Percentiles rank a stretch among this genome's conserved stretches.
Conservation (phyloP, 2,888 invertebrate species). For the Drosophila paranaensis region DNA sequence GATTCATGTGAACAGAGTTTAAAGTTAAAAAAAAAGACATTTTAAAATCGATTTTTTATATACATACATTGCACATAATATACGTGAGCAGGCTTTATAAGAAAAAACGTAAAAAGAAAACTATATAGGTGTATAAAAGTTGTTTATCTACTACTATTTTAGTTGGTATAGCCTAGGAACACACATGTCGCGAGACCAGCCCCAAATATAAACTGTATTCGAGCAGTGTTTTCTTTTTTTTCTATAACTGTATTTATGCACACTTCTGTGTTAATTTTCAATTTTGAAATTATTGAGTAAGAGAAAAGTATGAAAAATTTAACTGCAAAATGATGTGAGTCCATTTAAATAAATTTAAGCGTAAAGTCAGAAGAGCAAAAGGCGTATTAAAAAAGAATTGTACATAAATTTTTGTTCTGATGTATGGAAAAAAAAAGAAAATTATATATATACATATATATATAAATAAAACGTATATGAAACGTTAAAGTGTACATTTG, state of each 20-base stretch:
- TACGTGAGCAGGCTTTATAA: conserved; percentile 35
- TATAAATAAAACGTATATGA: conserved; percentile 75
- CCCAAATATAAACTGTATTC: conserved; percentile 13
- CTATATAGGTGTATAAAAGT: conserved; percentile 55
- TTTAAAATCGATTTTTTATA: conserved; percentile 49
- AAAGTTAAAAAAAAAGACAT: conserved; percentile 38
- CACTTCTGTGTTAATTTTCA: conserved; percentile 15
- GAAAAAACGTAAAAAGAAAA: conserved; percentile 28
- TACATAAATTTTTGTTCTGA: conserved; percentile 76
- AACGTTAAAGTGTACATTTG: conserved; percentile 41
- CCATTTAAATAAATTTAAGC: conserved; percentile 50
- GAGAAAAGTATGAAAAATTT: conserved; percentile 10
- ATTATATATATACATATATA: conserved; percentile 20
- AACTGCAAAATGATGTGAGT: conserved; percentile 40
- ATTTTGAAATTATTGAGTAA: conserved; percentile 56
- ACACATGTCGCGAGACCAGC: conserved; percentile 19
- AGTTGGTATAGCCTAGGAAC: conserved; percentile 28
- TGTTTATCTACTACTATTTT: conserved; percentile 52
- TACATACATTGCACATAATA: conserved; percentile 14
- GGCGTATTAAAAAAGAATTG: conserved; percentile 41
- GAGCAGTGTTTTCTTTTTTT: conserved; percentile 13
- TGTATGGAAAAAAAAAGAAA: conserved; percentile 60
- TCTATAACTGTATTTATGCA: conserved; percentile 16
- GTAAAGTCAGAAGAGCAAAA: conserved; percentile 24
- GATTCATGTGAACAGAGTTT: conserved; percentile 48